Percentiles rank a stretch among this genome's conserved stretches.
Conservation (phyloP, 2,113 vertebrate species). For the Arvicanthis niloticus region DNA sequence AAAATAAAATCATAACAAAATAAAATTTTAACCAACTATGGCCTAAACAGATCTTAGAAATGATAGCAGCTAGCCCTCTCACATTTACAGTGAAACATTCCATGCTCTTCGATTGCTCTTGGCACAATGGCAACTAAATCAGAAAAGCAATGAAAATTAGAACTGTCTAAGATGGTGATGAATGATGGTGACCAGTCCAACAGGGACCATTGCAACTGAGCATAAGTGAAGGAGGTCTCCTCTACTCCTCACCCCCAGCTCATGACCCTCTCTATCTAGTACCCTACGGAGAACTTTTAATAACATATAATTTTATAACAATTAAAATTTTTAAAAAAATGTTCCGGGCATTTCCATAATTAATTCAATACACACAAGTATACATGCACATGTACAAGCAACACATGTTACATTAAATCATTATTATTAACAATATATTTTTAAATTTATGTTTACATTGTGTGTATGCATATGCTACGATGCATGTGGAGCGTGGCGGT, state of each 20-base stretch:
- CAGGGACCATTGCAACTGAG: background rate
- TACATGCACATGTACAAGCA: background rate
- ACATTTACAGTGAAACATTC: accelerated
- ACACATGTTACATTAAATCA: background rate
- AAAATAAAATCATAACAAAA: background rate
- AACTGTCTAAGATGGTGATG: background rate
- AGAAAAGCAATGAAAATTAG: background rate
- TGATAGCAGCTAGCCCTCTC: accelerated
- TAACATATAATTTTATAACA: background rate
- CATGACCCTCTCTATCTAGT: no score
- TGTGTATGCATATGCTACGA: background rate
- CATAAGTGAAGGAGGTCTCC: background rate
- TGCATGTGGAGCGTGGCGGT: no score
- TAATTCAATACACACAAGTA: background rate
- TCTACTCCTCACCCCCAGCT: no score
- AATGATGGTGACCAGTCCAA: no score
- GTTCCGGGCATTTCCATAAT: background rate
- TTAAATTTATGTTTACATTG: background rate
- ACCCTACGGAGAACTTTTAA: background rate
- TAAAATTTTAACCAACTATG: constrained; percentile 1
- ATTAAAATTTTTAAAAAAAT: background rate
- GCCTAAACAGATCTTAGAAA: background rate
- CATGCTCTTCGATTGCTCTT: background rate
- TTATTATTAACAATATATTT: no score
- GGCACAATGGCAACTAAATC: background rate